Percentiles rank a stretch among this genome's conserved stretches.
These are phyloP conservation scores for Eupleurogrammus muticus DNA, from an alignment of 2,797 vertebrate species.

Conservation along the genomic window DNA sequence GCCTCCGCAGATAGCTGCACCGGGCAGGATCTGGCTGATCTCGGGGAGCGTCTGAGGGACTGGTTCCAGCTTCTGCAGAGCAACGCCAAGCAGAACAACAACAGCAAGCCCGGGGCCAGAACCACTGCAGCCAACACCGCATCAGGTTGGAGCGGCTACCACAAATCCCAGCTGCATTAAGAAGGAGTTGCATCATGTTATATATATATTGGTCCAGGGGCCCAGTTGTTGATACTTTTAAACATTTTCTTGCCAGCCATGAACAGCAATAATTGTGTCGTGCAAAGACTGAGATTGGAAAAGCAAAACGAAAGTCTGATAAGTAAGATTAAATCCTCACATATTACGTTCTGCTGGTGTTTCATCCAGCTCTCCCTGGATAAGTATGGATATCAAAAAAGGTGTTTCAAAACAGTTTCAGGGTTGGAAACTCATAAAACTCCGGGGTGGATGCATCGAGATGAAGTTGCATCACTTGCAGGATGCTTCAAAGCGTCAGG, in stretches of 20 bases:
- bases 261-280: background rate
- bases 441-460: background rate
- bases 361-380: conserved; percentile 11
- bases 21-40: conserved; percentile 95
- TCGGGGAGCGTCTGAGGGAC: conserved; percentile 95
- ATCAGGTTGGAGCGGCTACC: conserved; percentile 63
- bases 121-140: conserved; percentile 73
- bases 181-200: background rate
- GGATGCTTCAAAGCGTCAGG: conserved; percentile 22
- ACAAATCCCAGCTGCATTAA: conserved; percentile 24
- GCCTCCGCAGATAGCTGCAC: conserved; percentile 89
- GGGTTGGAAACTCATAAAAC: background rate
- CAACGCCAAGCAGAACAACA: conserved; percentile 95
- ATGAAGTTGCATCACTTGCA: conserved; percentile 5
- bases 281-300: background rate
- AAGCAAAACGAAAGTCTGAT: background rate
- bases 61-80: conserved; percentile 98
- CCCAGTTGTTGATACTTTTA: background rate
- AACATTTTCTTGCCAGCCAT: background rate
- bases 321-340: conserved; percentile 7
- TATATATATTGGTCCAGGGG: background rate
- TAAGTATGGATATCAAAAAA: conserved; percentile 5
- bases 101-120: conserved; percentile 79
- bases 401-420: conserved; percentile 5
- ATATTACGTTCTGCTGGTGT: conserved; percentile 6